Base-by-base conservation (phyloP, 2,113 vertebrate species). In the Orcinus orca region DNA sequence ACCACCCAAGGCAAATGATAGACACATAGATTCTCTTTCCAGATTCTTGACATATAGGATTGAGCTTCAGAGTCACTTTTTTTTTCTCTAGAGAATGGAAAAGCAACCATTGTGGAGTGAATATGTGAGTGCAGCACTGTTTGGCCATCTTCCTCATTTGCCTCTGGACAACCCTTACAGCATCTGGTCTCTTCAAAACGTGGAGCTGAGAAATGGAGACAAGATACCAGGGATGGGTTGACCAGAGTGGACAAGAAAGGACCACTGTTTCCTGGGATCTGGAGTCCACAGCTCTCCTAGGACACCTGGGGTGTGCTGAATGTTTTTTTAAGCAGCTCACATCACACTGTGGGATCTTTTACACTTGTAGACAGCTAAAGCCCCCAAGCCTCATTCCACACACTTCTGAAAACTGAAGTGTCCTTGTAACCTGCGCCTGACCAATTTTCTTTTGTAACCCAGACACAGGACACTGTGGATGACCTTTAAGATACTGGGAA, bases 401-500 rank as follows among this genome's bases (percentile, higher is more conserved):
- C 10, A 53, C 70, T 76, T 95, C 70, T 90, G 68, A 90, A 95
- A 96, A 86, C 26, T 44, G 47, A 41, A 12, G 8, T 76, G 55
- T 65, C 29, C 53, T 88, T 58, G 18, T 29, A 92, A 74, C 8
- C 8, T 80, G 50, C 36, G 41, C 36, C 23, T 58, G 26, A 67
- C 58, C 6, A 62, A 41, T 77, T 84, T 77, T 68, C 25, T 92
- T 96, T 85, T 65, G 77, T 68, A 44, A 85, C 70, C 2, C 36
- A 74, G 93, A 87, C 47, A 13, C 1, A 70, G 79, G 55, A 86
- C 55, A 60, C 77, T 93, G 50, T 58, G 38, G 77, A 87, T 55
- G 86, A 91, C 68, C 50, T 97, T 88, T 50, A 94, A 93, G 25
- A 94, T 60, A 41, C n/a, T 70, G 26, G 41, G 18, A 87, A 92